phyloP scores from a whole-genome alignment of 2,797 vertebrate species.

The Aphelocoma californica region DNA sequence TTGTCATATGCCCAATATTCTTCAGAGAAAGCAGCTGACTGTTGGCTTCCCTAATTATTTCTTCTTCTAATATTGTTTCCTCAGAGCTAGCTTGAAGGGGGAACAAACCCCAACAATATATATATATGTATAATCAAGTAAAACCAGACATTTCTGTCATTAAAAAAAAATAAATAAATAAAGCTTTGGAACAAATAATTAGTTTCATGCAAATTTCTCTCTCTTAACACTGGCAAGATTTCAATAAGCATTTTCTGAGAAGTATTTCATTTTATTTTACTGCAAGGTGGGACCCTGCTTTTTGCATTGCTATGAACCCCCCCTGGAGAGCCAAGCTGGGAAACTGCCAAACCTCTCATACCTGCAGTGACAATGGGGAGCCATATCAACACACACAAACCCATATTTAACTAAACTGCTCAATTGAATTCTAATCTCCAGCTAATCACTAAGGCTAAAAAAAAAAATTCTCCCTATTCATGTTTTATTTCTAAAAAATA shows the following conservation, averaged over 20 bases:
- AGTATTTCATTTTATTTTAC: background rate
- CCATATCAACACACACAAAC: slow-evolving; percentile 41
- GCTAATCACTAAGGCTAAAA: slow-evolving; percentile 1
- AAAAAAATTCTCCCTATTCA: slow-evolving; percentile 39
- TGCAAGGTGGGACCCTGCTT: background rate
- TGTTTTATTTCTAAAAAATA: slow-evolving; percentile 52
- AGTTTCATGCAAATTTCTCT: background rate
- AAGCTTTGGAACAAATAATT: slow-evolving; percentile 12
- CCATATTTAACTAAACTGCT: slow-evolving; percentile 39
- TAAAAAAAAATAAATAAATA: background rate
- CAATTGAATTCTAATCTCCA: slow-evolving; percentile 66
- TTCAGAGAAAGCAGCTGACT: slow-evolving; percentile 35
- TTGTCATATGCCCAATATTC: slow-evolving; percentile 42
- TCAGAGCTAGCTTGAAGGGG: background rate
- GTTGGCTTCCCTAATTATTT: slow-evolving; percentile 26
- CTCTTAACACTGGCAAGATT: background rate
- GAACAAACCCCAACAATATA: background rate
- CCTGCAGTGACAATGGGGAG: slow-evolving; percentile 57
- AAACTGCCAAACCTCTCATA: slow-evolving; percentile 47
- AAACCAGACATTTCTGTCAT: background rate
- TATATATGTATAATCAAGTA: background rate
- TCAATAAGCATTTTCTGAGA: background rate
- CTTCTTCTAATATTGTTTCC: slow-evolving; percentile 21
- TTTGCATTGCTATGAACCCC: background rate
- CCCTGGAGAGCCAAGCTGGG: slow-evolving; percentile 28